Evolutionary conservation across 2,797 vertebrate species (phyloP).

Genomic region (Melanotaenia trifasciata): DNA sequence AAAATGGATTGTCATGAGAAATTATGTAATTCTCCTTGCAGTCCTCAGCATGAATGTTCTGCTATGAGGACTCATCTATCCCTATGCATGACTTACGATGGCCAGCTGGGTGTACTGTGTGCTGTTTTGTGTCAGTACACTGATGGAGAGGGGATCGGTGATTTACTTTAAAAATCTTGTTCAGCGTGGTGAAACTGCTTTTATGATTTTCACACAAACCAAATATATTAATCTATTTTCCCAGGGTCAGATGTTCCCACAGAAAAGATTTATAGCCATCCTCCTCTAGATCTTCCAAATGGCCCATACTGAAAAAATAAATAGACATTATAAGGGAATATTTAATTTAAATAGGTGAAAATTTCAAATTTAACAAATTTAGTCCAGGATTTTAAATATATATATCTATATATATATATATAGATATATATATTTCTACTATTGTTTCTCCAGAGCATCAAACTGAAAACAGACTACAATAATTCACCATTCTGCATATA

Average conservation of each 20-base stretch:
- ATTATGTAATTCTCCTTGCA: background rate
- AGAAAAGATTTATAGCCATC: constrained; percentile 35
- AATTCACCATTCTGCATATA: no score
- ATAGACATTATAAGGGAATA: constrained; percentile 26
- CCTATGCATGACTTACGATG: constrained; percentile 29
- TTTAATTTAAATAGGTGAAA: constrained; percentile 2
- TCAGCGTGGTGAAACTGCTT: constrained; percentile 41
- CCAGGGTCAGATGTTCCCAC: constrained; percentile 56
- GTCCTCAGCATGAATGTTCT: background rate
- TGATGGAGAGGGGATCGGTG: constrained; percentile 42
- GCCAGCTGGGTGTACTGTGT: constrained; percentile 28
- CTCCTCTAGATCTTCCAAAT: constrained; percentile 17
- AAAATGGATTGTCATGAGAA: background rate
- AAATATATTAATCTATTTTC: constrained; percentile 49
- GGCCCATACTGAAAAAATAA: constrained; percentile 32
- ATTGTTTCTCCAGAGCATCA: no score
- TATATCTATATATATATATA: no score
- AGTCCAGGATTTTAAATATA: no score
- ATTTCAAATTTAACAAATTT: background rate
- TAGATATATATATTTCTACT: no score
- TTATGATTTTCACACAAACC: constrained; percentile 34
- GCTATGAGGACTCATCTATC: constrained; percentile 4
- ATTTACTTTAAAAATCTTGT: constrained; percentile 61
- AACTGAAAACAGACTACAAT: no score
- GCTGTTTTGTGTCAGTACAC: constrained; percentile 30